Percentiles rank a stretch among this genome's conserved stretches.
These are phyloP conservation scores for Syngnathus acus DNA, from an alignment of 2,797 vertebrate genomes.

Conservation along the genomic window DNA sequence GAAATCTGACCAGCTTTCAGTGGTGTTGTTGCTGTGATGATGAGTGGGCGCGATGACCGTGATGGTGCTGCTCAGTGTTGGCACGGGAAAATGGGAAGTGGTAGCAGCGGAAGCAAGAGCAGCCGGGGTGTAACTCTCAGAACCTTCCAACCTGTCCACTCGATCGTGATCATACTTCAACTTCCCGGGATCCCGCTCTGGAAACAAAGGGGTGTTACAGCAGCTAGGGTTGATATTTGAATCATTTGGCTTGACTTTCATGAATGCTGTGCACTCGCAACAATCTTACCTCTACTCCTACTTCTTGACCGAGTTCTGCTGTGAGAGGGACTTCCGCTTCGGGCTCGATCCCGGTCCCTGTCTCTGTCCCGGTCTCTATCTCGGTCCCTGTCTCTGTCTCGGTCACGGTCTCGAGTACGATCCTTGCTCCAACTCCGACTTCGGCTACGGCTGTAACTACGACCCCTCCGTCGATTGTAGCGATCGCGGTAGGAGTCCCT, in stretches of 20 bases:
- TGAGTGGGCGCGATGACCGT: constrained; percentile 89
- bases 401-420: constrained; percentile 80
- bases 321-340: constrained; percentile 78
- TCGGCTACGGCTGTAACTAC: constrained; percentile 88
- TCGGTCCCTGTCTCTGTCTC: constrained; percentile 82
- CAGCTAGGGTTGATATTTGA: not conserved
- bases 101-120: constrained; percentile 75
- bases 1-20: constrained; percentile 94
- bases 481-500: constrained; percentile 92
- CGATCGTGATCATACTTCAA: constrained; percentile 86
- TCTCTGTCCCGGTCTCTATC: constrained; percentile 67
- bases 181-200: constrained; percentile 89
- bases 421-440: constrained; percentile 96
- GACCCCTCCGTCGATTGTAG: constrained; percentile 89
- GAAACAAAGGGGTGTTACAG: constrained; percentile 19
- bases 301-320: constrained; percentile 71
- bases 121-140: constrained; percentile 79
- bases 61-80: constrained; percentile 91
- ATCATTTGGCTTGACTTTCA: not conserved
- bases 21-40: constrained; percentile 90
- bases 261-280: not conserved
- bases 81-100: constrained; percentile 87
- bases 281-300: constrained; percentile 63
- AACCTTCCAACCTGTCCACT: constrained; percentile 75
- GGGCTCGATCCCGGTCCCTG: constrained; percentile 68